Evolutionary conservation across 2,113 vertebrate genomes (phyloP).

Genomic region (Dasyurus viverrinus): DNA sequence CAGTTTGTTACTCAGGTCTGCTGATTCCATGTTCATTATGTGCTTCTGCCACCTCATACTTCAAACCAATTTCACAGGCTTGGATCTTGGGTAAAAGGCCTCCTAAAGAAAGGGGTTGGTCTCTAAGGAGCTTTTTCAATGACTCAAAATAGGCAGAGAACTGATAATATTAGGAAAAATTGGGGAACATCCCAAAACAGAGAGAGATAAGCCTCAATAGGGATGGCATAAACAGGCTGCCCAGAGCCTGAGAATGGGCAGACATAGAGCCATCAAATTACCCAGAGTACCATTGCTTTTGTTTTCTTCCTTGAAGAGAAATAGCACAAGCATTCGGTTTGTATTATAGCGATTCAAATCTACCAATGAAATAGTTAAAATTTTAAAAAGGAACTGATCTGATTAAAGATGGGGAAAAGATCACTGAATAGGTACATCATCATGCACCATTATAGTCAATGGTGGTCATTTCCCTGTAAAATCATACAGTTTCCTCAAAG

Average conservation of each 20-base stretch:
- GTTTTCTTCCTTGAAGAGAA: no score
- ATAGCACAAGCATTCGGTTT: no score
- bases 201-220: no score
- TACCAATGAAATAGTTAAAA: no score
- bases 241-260: background rate
- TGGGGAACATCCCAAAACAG: background rate
- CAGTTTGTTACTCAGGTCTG: background rate
- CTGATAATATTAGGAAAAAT: background rate
- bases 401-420: no score
- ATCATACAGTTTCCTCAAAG: no score
- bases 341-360: no score
- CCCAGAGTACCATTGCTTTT: no score
- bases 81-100: background rate
- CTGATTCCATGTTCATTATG: background rate
- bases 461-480: no score
- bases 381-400: no score
- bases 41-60: background rate
- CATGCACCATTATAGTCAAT: no score
- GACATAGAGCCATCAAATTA: background rate
- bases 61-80: background rate
- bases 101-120: background rate
- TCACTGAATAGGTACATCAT: no score
- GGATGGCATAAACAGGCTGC: conserved; percentile 1
- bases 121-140: background rate
- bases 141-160: background rate